These are phyloP conservation scores for Paraplagusia blochii DNA, from an alignment of 2,113 vertebrate species.

Conservation along the genomic window DNA sequence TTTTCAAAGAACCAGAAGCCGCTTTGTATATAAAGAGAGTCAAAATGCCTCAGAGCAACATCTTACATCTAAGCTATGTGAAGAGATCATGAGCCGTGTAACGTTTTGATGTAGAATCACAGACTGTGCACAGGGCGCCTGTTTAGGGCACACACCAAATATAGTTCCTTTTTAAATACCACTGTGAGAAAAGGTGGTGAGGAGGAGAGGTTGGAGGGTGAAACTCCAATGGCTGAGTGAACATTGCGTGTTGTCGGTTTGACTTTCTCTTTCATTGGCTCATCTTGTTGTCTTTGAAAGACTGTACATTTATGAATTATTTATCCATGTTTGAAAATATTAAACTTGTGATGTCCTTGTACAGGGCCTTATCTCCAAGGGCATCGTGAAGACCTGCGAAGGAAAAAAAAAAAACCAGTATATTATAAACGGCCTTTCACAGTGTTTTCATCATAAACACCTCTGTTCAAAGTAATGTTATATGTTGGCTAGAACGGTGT, in stretches of 20 bases:
- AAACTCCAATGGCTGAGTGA: slow-evolving; percentile 68
- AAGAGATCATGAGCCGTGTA: slow-evolving; percentile 25
- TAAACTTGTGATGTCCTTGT: slow-evolving; percentile 77
- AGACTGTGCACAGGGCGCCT: slow-evolving; percentile 5
- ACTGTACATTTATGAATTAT: slow-evolving; percentile 79
- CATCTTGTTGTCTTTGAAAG: slow-evolving; percentile 58
- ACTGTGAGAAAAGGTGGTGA: too few relatives aligned
- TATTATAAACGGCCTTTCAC: slow-evolving; percentile 39
- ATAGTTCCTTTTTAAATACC: too few relatives aligned
- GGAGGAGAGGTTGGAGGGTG: slow-evolving; percentile 25
- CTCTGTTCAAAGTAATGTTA: slow-evolving; percentile 36
- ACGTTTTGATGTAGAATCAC: slow-evolving; percentile 25
- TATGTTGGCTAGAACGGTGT: slow-evolving; percentile 4
- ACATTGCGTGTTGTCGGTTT: slow-evolving; percentile 64
- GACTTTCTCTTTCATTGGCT: slow-evolving; percentile 58
- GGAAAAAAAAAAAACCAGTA: slow-evolving; percentile 26
- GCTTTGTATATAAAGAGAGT: slow-evolving; percentile 31
- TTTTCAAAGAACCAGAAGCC: slow-evolving; percentile 17
- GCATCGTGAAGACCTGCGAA: slow-evolving; percentile 60
- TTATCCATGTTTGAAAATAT: slow-evolving; percentile 74
- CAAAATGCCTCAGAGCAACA: slow-evolving; percentile 23
- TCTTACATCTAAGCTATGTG: slow-evolving; percentile 34
- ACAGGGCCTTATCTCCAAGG: slow-evolving; percentile 74
- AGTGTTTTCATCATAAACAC: slow-evolving; percentile 52
- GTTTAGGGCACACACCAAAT: slow-evolving; percentile 1